Evolutionary conservation across 2,888 invertebrate species (phyloP).

Genomic region (Phoenoteleia sp.): DNA sequence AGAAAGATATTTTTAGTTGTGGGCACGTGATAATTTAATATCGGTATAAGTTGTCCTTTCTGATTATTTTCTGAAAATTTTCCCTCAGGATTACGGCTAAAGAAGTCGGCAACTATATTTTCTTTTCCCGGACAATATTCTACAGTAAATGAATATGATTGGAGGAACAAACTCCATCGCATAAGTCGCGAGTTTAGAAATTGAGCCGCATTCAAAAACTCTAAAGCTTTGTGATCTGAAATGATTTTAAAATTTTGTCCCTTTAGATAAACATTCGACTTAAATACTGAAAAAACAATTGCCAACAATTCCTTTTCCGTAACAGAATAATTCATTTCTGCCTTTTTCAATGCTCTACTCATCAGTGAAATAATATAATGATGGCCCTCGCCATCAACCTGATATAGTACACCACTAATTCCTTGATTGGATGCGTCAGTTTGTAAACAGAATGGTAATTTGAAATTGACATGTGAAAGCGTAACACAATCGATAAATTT

Average conservation of each 20-base stretch:
- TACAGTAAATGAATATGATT: not conserved
- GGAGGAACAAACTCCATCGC: constrained; percentile 9
- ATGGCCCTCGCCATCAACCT: not conserved
- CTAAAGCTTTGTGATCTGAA: not conserved
- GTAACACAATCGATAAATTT: not conserved
- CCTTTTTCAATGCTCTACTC: not conserved
- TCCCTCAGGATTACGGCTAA: not conserved
- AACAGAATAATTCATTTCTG: constrained; percentile 2
- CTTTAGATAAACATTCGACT: not conserved
- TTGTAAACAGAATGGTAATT: not conserved
- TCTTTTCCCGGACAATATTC: not conserved
- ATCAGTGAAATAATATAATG: not conserved
- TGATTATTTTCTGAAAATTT: not conserved
- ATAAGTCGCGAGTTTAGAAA: constrained; percentile 3
- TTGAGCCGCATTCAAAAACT: not conserved
- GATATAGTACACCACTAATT: constrained; percentile 10
- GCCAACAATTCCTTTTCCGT: constrained; percentile 9
- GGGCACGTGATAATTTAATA: not conserved
- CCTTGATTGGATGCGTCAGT: constrained; percentile 1
- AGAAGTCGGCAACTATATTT: not conserved
- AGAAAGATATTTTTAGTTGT: too few species aligned
- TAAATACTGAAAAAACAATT: not conserved
- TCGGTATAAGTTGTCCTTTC: not conserved
- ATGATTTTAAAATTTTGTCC: not conserved
- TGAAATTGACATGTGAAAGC: not conserved